Evolutionary conservation across 2,797 vertebrate species (phyloP), one percentile per base, ranked within the genome.

Genomic region (Manis crassicaudata): DNA sequence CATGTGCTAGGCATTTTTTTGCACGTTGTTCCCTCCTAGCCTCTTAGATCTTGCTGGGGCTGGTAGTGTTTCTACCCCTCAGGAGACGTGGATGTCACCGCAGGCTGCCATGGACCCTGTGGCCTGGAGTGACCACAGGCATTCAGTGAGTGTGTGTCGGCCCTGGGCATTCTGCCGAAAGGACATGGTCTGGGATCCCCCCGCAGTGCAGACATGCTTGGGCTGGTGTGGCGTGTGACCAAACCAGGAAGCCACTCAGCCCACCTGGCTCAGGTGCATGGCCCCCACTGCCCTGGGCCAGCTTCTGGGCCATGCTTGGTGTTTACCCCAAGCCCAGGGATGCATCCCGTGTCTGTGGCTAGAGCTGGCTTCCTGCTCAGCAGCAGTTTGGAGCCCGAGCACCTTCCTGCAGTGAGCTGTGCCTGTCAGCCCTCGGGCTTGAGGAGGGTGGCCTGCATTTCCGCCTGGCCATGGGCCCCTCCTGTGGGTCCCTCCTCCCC

Each of bases 91-190:
- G 70, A 8, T 14, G 25, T 1, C 7, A 18, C n/a, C 35, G 17
- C 7, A 3, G 91, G 72, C 67, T 8, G 1, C 12, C 2, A 13
- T 32, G 84, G 10, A 27, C 5, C 35, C 50, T 3, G 21, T 46
- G 84, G 81, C 50, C 67, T 18, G 2, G 18, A 4, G 25, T 63
- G 81, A 54, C 56, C 0, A 0, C 52, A 4, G n/a, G 40, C 20
- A 12, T 7, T 32, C 18, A 3, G 32, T 0, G 23, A 65, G 65
- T 18, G 0, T 0, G 3, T 4, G 13, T n/a, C 11, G 1, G 5
- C 25, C 6, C 68, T 21, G 0, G 40, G 43, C 18, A 1, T 11
- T 0, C 9, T 27, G 11, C 68, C 46, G 9, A 1, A 60, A 67
- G 60, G 3, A 9, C 9, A 32, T 16, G 2, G 1, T 29, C 43